A percentile compares a stretch with the other conserved stretches of the same genome.
Conservation (phyloP, 2,113 vertebrate species). For the Hyaena hyaena region DNA sequence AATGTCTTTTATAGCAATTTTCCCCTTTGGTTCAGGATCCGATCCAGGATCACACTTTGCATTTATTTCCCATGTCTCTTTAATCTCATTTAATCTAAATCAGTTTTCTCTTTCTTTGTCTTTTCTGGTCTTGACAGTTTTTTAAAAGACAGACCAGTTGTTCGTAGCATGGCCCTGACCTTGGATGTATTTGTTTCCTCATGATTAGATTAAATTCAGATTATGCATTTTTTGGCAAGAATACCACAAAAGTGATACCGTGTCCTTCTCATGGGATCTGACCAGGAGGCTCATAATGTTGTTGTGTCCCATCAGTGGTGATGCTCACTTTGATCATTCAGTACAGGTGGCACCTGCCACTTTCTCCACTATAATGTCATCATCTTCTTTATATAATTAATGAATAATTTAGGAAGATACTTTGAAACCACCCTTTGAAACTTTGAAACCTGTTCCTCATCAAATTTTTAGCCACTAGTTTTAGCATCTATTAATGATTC, state of each 20-base stretch:
- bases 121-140: background rate
- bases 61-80: background rate
- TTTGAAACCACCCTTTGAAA: constrained; percentile 37
- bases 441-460: constrained; percentile 43
- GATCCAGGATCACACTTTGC: background rate
- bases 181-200: background rate
- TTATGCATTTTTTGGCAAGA: constrained; percentile 20
- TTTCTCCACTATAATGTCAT: background rate
- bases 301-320: background rate
- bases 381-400: constrained; percentile 51
- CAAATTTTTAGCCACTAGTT: constrained; percentile 22
- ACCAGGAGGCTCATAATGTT: background rate
- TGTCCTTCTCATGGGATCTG: background rate
- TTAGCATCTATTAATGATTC: background rate
- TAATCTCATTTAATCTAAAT: constrained; percentile 3
- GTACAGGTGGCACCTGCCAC: background rate
- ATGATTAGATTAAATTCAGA: constrained; percentile 35
- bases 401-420: background rate
- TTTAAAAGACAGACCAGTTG: background rate
- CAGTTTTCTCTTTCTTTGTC: background rate
- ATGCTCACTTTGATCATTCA: constrained; percentile 11
- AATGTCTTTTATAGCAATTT: background rate
- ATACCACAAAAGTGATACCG: background rate
- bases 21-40: background rate
- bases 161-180: background rate